Evolutionary conservation across 2,113 vertebrate species (phyloP).

Genomic region (Barnardius zonarius): DNA sequence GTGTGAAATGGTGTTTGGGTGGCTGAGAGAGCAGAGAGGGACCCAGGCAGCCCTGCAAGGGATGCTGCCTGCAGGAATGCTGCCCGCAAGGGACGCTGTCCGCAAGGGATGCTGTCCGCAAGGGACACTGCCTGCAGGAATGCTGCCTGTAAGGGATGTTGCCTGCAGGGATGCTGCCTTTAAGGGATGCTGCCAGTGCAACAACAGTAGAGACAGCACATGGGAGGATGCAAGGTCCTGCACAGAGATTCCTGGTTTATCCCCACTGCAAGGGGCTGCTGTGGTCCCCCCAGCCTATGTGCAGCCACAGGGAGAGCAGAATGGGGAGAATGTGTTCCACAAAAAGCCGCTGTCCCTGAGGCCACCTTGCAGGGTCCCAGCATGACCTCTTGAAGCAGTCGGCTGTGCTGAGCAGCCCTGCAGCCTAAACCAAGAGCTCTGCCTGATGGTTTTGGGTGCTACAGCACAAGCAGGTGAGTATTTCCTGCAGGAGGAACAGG

Average conservation of each 20-base stretch:
- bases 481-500: background rate
- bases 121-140: background rate
- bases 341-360: background rate
- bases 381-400: background rate
- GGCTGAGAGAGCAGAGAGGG: background rate
- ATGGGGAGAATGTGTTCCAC: background rate
- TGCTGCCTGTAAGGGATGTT: background rate
- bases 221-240: background rate
- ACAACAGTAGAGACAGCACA: background rate
- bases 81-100: background rate
- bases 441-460: background rate
- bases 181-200: background rate
- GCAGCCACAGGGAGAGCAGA: background rate
- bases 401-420: background rate
- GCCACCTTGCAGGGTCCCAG: background rate
- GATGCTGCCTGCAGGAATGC: background rate
- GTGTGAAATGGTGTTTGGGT: background rate
- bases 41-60: background rate
- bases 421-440: background rate
- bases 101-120: background rate
- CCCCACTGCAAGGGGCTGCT: background rate
- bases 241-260: background rate
- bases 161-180: accelerated
- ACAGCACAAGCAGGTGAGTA: background rate
- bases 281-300: too few species aligned